Evolutionary conservation across 2,797 vertebrate genomes (phyloP).

Genomic region (Gadopsis marmoratus): DNA sequence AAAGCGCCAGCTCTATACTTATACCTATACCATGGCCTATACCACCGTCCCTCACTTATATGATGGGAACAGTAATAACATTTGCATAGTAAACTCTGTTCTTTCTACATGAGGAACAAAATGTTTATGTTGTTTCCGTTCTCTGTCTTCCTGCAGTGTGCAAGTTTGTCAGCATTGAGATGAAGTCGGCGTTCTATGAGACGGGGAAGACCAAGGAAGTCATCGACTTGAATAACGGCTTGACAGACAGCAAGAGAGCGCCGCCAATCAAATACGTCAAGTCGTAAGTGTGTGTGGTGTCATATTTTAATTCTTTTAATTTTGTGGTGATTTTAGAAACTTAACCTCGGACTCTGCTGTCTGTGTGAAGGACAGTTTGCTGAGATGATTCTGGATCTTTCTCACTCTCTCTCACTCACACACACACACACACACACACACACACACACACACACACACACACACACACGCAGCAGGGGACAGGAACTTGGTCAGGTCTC

Average conservation of each 20-base stretch:
- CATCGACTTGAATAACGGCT: slow-evolving; percentile 92
- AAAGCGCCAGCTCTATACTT: no score
- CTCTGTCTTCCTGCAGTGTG: slow-evolving; percentile 85
- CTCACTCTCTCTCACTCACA: neutral
- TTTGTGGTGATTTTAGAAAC: slow-evolving; percentile 1
- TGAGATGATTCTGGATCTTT: slow-evolving; percentile 18
- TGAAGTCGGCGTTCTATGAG: slow-evolving; percentile 96
- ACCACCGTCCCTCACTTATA: no score
- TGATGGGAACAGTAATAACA: no score
- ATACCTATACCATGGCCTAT: no score
- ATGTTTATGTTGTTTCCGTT: neutral
- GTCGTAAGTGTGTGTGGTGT: slow-evolving; percentile 88
- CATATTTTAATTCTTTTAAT: neutral
- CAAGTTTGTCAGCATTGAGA: slow-evolving; percentile 95
- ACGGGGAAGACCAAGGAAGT: slow-evolving; percentile 95
- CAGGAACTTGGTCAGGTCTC: slow-evolving; percentile 50
- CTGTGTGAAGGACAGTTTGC: neutral
- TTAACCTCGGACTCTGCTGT: neutral
- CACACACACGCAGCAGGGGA: slow-evolving; percentile 40
- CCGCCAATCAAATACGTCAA: slow-evolving; percentile 93
- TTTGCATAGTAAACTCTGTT: no score
- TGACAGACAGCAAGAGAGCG: slow-evolving; percentile 91
- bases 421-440: neutral
- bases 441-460: neutral
- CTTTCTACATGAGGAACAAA: no score